Evolutionary conservation across 2,113 vertebrate genomes (phyloP), one percentile per base, ranked within the genome.

Genomic region (Lethenteron camtschaticum): DNA sequence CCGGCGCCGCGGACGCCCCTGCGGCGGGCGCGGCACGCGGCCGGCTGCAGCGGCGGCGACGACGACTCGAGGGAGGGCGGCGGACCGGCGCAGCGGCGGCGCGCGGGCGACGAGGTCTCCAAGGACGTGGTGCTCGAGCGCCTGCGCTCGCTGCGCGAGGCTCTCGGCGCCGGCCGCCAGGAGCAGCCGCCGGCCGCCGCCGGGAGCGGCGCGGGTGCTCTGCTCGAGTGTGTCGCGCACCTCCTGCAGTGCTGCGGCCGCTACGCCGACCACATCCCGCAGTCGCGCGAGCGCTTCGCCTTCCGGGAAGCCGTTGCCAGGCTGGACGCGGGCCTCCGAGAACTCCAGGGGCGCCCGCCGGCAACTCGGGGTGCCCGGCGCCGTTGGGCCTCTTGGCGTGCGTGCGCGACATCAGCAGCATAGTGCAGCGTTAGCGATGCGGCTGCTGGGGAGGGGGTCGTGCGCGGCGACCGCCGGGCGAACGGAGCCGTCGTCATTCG

Each of bases 241-340:
- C 84, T 99, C 78, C 80, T 96, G 58, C 87, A 94, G 83, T 90
- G 86, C 81, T 99, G 92, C 85, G 90, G 91, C 78, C 88, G 90
- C 82, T 96, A 99, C 0, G 90, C 96, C 81, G 90, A 99, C 82
- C 89, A 87, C 81, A 99, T 99, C 81, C 86, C 87, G 2, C 94
- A 96, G 68, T 96, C 82, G 12, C 88, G 94, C 78, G 96, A 95
- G 85, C 96, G 96, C 68, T 96, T 99, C 71, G 92, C 94, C 79
- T 99, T 99, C 77, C 85, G 92, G 56, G 90, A 95, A 80, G 92
- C 90, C 0, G 88, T 99, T 79, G 90, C 87, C 76, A 95, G 89
- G 79, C 84, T 99, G 78, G 94, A 99, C 77, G 85, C 92, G 72
- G 90, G 85, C 79, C 81, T 99, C 75, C 94, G 96, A 80, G 94